These are phyloP conservation scores for Octopus bimaculoides DNA, from an alignment of 1,140 invertebrate genomes.

Conservation along the genomic window DNA sequence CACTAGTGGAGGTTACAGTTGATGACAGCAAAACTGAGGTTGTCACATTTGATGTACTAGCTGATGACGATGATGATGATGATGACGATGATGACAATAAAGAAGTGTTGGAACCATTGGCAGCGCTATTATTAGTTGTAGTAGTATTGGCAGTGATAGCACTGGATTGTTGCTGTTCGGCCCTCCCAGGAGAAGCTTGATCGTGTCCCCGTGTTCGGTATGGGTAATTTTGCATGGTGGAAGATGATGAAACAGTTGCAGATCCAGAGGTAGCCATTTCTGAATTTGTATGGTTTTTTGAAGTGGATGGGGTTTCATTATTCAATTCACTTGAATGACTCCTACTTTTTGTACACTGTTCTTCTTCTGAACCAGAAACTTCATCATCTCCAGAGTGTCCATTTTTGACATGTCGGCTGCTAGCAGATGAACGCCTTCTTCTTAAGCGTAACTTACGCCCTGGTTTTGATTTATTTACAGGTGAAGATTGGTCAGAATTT, in stretches of 20 bases:
- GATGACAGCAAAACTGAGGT: background rate
- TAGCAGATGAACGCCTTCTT: background rate
- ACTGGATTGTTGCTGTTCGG: background rate
- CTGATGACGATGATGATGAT: slow-evolving; percentile 1
- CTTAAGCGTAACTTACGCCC: background rate
- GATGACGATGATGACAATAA: background rate
- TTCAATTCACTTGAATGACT: background rate
- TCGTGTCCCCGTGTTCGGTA: background rate
- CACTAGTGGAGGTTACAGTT: background rate
- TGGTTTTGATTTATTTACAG: background rate
- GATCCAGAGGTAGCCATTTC: background rate
- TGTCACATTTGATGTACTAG: background rate
- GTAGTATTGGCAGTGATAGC: background rate
- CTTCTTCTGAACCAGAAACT: slow-evolving; percentile 7
- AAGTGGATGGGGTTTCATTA: background rate
- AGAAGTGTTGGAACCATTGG: too few relatives aligned
- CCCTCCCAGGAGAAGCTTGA: background rate
- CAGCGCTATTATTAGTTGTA: background rate
- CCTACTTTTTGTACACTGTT: background rate
- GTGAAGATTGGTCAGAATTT: background rate
- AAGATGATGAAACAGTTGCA: background rate
- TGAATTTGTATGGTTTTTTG: background rate
- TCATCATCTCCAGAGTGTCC: slow-evolving; percentile 12
- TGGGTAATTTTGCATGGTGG: background rate
- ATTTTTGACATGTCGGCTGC: background rate